These are phyloP conservation scores for Ptilodon capucinus DNA, from an alignment of 2,888 invertebrate species.

Conservation along the genomic window DNA sequence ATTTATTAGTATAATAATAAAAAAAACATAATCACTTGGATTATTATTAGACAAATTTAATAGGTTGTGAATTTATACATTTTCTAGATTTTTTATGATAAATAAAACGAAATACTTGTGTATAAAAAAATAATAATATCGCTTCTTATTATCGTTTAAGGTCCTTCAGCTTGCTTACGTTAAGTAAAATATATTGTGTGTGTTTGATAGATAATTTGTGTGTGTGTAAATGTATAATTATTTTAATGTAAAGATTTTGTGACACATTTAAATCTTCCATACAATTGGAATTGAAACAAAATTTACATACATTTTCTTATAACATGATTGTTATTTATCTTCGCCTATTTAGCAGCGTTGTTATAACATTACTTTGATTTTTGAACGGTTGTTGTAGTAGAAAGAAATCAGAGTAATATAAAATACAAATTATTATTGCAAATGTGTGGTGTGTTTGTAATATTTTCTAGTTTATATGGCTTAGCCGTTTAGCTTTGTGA, in stretches of 20 bases:
- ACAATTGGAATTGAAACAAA: too few species aligned
- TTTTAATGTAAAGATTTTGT: neutral
- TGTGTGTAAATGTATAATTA: conserved; percentile 5
- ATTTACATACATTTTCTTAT: too few species aligned
- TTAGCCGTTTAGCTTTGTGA: conserved; percentile 64
- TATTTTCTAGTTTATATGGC: conserved; percentile 31
- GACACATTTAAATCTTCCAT: too few species aligned
- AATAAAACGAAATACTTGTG: conserved; percentile 47
- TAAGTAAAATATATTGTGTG: conserved; percentile 23
- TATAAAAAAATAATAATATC: conserved; percentile 45
- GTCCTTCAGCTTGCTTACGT: conserved; percentile 56
- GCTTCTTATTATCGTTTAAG: conserved; percentile 41
- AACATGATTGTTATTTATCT: too few species aligned
- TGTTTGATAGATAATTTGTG: conserved; percentile 12
- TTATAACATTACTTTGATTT: too few species aligned
- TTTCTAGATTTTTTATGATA: conserved; percentile 80
- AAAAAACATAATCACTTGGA: conserved; percentile 34
- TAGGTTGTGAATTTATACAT: conserved; percentile 83
- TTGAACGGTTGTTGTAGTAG: too few species aligned
- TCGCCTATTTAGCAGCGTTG: too few species aligned
- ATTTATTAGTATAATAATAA: conserved; percentile 38
- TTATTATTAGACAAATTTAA: conserved; percentile 72
- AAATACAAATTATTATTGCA: too few species aligned
- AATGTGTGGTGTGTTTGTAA: neutral
- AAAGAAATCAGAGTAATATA: too few species aligned